phyloP scores from a whole-genome alignment of 2,113 vertebrate species.

The Caracal caracal region DNA sequence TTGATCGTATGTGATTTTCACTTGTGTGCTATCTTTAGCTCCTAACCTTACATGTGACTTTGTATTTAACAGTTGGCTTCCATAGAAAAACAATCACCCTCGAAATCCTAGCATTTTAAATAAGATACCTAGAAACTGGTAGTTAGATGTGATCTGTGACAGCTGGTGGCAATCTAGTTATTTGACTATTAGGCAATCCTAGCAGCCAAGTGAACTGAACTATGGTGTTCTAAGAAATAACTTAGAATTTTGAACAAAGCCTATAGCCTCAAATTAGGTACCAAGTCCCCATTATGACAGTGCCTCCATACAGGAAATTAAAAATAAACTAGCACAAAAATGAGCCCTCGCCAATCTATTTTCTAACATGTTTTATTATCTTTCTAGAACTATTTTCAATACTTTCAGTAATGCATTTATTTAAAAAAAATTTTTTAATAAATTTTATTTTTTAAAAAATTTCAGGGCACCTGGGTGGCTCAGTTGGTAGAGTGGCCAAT shows the following conservation, averaged over 20 bases:
- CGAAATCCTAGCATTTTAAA: slow-evolving; percentile 30
- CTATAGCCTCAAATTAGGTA: neutral
- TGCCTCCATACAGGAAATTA: neutral
- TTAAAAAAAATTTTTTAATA: neutral
- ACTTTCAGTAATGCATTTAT: slow-evolving; percentile 1
- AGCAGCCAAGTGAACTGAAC: neutral
- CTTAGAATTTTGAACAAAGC: neutral
- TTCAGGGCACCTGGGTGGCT: too few species aligned
- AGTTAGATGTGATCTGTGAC: neutral
- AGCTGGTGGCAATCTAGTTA: neutral
- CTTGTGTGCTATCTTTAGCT: slow-evolving; percentile 16
- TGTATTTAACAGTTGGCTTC: slow-evolving; percentile 26
- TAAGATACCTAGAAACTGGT: neutral
- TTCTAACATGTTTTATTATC: neutral
- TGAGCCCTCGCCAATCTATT: neutral
- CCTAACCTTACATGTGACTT: neutral
- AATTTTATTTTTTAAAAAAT: too few species aligned
- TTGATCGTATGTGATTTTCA: slow-evolving; percentile 19
- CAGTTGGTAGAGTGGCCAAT: too few species aligned
- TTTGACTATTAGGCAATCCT: neutral
- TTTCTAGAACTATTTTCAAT: neutral
- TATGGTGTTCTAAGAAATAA: neutral
- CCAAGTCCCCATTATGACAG: neutral
- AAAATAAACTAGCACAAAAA: neutral
- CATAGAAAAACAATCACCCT: slow-evolving; percentile 16